Conservation (phyloP, 2,113 vertebrate genomes). For the Aix galericulata region DNA sequence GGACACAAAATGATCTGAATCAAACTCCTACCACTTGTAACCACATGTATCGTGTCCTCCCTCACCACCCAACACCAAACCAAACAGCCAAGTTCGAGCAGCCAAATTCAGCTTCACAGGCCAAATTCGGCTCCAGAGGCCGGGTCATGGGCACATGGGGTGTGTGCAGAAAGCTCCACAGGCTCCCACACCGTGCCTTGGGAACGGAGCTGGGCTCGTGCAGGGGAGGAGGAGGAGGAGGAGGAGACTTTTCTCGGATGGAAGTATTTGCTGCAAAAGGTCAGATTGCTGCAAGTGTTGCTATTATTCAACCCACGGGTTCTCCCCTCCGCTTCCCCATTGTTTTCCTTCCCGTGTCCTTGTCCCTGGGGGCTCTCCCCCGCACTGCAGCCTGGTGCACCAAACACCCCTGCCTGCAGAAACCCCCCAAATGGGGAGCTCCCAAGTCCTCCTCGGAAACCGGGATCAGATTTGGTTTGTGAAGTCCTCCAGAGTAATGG, state of each 20-base stretch:
- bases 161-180: not conserved
- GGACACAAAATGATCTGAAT: not conserved
- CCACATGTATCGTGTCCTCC: not conserved
- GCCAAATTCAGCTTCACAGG: too few relatives aligned
- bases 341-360: conserved; percentile 36
- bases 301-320: conserved; percentile 25
- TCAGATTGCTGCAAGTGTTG: conserved; percentile 47
- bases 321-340: conserved; percentile 2
- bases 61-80: not conserved
- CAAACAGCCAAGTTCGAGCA: not conserved
- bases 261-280: conserved; percentile 46
- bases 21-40: accelerated
- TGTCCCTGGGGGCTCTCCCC: not conserved
- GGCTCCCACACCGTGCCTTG: not conserved
- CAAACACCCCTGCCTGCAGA: too few relatives aligned
- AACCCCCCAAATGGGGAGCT: too few relatives aligned
- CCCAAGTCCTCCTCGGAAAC: too few relatives aligned
- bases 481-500: not conserved
- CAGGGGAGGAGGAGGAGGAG: not conserved
- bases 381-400: not conserved
- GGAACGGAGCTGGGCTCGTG: not conserved
- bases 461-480: not conserved
- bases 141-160: too few relatives aligned
- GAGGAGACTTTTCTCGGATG: not conserved
- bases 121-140: too few relatives aligned